phyloP scores from a whole-genome alignment of 2,113 vertebrate species.

The Tetrax tetrax region DNA sequence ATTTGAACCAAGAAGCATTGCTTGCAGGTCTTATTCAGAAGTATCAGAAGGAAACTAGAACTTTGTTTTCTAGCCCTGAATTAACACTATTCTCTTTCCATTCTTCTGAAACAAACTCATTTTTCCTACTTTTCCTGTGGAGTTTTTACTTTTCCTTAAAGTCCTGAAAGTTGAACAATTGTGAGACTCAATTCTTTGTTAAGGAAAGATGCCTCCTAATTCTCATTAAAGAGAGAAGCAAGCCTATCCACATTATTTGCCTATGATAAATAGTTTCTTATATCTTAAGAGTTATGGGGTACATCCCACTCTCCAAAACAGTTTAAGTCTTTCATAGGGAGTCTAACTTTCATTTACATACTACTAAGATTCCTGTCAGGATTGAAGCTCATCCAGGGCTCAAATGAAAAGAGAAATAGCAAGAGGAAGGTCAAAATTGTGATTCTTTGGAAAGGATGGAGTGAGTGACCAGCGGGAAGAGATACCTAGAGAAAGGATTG shows the following conservation, averaged over 20 bases:
- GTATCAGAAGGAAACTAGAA: neutral
- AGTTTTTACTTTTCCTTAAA: neutral
- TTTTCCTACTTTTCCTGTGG: neutral
- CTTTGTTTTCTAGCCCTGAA: neutral
- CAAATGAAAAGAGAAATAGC: neutral
- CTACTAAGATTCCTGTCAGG: neutral
- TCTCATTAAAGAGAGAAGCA: rapidly evolving
- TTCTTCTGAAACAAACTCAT: neutral
- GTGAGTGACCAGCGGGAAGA: neutral
- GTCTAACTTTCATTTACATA: neutral
- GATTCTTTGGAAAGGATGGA: neutral
- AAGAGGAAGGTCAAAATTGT: neutral
- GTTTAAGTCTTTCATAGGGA: neutral
- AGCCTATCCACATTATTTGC: neutral
- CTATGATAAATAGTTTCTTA: neutral
- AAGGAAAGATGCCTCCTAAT: neutral
- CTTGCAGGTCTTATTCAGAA: neutral
- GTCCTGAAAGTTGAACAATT: neutral
- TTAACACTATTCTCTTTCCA: neutral
- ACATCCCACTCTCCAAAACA: neutral
- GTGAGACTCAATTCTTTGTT: neutral
- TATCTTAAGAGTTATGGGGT: too few relatives aligned
- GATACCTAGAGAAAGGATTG: neutral
- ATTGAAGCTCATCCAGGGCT: neutral
- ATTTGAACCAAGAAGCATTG: neutral